Conservation (phyloP, 2,888 invertebrate genomes). For the Hetaerina titia region DNA sequence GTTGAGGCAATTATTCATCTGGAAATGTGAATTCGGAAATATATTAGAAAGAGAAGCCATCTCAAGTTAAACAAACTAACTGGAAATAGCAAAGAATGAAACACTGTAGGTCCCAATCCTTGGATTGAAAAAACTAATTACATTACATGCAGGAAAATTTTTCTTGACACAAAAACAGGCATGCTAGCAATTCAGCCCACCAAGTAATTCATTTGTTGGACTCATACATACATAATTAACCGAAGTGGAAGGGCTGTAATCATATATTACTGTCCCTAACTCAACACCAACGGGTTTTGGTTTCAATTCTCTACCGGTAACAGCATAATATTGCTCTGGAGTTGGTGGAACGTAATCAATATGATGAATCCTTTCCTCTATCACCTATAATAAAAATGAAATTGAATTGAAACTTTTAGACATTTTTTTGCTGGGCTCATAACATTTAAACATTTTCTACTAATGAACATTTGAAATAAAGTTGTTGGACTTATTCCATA, state of each 20-base stretch:
- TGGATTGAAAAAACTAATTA: too few species aligned
- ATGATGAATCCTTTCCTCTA: slow-evolving; percentile 89
- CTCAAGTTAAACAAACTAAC: too few species aligned
- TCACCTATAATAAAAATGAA: slow-evolving; percentile 81
- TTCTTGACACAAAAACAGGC: neutral
- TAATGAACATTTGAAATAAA: too few species aligned
- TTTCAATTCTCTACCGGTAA: slow-evolving; percentile 88
- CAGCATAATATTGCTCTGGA: slow-evolving; percentile 89
- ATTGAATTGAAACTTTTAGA: slow-evolving; percentile 44
- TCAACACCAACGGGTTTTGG: slow-evolving; percentile 93
- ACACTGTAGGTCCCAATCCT: too few species aligned
- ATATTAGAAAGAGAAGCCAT: too few species aligned
- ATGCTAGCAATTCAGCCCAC: neutral
- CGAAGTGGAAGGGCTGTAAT: slow-evolving; percentile 91
- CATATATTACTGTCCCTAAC: slow-evolving; percentile 89
- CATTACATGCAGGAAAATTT: neutral
- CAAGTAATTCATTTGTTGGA: neutral
- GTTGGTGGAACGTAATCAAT: slow-evolving; percentile 85
- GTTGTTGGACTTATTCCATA: too few species aligned
- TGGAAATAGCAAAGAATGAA: too few species aligned
- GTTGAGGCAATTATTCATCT: too few species aligned
- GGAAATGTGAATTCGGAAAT: too few species aligned
- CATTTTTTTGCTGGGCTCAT: neutral
- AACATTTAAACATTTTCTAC: too few species aligned
- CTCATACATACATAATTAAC: slow-evolving; percentile 89